phyloP scores from a whole-genome alignment of 2,888 invertebrate species.

The Biston betularia region DNA sequence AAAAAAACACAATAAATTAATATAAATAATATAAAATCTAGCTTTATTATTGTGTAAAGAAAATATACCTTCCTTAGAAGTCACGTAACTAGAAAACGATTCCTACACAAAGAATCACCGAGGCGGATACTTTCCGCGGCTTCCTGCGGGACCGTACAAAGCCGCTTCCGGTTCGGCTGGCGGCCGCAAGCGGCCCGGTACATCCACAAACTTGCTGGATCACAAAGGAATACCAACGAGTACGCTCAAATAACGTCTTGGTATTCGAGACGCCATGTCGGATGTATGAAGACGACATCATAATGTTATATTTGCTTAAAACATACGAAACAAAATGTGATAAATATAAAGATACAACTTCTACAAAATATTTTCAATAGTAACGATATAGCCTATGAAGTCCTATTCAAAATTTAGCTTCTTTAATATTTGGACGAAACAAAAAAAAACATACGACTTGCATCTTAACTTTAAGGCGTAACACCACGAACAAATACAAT shows the following conservation, averaged over 20 bases:
- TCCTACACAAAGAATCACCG: constrained; percentile 8
- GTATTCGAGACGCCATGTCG: not conserved
- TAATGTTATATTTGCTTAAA: no score
- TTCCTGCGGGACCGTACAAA: constrained; percentile 19
- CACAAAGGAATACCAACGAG: not conserved
- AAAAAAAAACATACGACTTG: no score
- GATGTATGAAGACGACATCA: not conserved
- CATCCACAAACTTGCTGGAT: not conserved
- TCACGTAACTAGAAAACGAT: constrained; percentile 12
- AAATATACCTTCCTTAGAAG: not conserved
- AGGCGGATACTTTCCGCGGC: constrained; percentile 7
- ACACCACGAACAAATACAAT: no score
- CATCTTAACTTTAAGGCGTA: no score
- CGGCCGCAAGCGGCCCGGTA: not conserved
- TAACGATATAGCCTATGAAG: no score
- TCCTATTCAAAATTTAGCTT: no score
- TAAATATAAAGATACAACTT: not conserved
- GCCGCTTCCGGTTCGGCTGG: constrained; percentile 5
- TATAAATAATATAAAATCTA: no score
- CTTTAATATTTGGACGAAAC: no score
- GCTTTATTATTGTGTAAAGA: no score
- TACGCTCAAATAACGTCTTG: not conserved
- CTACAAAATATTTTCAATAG: no score
- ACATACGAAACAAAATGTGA: not conserved
- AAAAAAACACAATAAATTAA: no score